Conservation (phyloP, 1,140 invertebrate species). For the Oryctes rhinoceros region DNA sequence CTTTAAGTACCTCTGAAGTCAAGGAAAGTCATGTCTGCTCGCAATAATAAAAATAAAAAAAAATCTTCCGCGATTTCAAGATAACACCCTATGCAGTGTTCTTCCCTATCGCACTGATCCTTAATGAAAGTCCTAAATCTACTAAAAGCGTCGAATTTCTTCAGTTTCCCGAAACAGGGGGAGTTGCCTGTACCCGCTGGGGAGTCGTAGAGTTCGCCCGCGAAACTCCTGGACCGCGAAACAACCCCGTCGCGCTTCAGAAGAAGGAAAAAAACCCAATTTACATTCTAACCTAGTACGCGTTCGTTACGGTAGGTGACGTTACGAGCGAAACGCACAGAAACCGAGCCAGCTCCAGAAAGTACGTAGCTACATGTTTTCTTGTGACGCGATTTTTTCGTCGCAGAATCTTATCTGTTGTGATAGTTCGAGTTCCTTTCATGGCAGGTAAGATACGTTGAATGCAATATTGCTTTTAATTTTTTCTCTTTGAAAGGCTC, state of each 20-base stretch:
- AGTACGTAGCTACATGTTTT: too few species aligned
- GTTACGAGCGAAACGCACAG: neutral
- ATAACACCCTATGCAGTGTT: too few species aligned
- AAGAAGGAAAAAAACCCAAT: neutral
- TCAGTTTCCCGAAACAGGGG: neutral
- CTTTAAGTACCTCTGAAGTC: too few species aligned
- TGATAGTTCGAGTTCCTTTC: too few species aligned
- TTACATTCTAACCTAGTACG: conserved; percentile 2
- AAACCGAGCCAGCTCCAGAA: neutral
- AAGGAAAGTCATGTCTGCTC: too few species aligned
- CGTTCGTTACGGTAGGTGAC: neutral
- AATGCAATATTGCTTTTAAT: neutral
- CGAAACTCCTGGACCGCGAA: conserved; percentile 16
- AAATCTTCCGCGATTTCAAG: too few species aligned
- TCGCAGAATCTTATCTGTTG: too few species aligned
- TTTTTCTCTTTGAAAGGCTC: neutral
- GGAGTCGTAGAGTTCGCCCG: neutral
- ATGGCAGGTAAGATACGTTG: too few species aligned
- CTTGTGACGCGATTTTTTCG: too few species aligned
- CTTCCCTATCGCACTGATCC: too few species aligned
- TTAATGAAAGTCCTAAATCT: neutral
- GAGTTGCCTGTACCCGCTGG: neutral
- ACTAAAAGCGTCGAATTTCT: neutral
- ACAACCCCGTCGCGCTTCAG: neutral
- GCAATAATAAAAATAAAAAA: too few species aligned